phyloP scores from a whole-genome alignment of 2,888 invertebrate species.

The Ligdia adustata region DNA sequence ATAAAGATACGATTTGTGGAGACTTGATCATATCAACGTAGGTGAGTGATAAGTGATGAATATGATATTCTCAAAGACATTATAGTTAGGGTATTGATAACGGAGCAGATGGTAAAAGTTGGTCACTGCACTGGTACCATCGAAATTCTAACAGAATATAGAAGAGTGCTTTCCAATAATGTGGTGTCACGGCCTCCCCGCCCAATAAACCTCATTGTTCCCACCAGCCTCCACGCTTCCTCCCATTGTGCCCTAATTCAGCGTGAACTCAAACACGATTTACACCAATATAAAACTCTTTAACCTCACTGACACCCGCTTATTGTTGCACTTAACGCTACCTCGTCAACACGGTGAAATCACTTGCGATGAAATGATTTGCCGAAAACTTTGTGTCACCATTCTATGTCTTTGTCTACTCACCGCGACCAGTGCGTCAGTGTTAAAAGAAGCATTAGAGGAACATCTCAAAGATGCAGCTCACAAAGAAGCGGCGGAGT shows the following conservation, averaged over 20 bases:
- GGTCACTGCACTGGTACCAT: background rate
- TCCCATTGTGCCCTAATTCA: conserved; percentile 76
- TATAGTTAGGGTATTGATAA: too few species aligned
- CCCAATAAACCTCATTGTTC: conserved; percentile 57
- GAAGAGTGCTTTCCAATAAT: conserved; percentile 46
- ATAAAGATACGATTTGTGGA: too few species aligned
- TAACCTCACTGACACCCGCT: conserved; percentile 53
- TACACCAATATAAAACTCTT: conserved; percentile 74
- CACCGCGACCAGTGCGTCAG: conserved; percentile 58
- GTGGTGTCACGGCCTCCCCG: conserved; percentile 75
- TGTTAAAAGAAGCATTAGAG: conserved; percentile 73
- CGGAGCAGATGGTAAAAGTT: background rate
- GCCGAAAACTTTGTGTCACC: conserved; percentile 47
- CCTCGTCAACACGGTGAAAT: conserved; percentile 42
- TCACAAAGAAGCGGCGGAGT: conserved; percentile 69
- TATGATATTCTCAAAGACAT: too few species aligned
- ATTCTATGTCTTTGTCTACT: conserved; percentile 58
- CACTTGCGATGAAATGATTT: conserved; percentile 65
- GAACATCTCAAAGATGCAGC: conserved; percentile 76
- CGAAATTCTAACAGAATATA: conserved; percentile 18
- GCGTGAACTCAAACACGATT: conserved; percentile 76
- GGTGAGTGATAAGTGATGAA: too few species aligned
- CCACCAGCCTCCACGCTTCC: conserved; percentile 69
- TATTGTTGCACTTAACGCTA: conserved; percentile 56
- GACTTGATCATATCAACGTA: too few species aligned